Base-by-base conservation (phyloP, 2,113 vertebrate species). In the Tetraodon nigroviridis region DNA sequence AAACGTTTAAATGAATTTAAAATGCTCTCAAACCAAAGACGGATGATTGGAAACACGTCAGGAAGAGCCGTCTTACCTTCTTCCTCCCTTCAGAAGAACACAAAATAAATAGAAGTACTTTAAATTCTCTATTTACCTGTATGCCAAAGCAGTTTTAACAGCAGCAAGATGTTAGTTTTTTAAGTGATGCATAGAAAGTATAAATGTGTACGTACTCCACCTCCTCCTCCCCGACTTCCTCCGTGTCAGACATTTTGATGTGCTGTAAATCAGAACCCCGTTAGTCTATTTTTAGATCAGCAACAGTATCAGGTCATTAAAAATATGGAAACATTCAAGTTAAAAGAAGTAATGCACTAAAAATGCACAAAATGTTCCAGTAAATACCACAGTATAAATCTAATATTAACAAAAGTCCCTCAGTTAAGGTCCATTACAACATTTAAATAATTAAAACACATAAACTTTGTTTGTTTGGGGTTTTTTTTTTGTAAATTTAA, bases 191-290 rank as follows among this genome's bases (percentile, higher is more conserved):
- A 16, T 22, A 29, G 53, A 65, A 50, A 42, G 7, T 8, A 2
- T 29, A 55, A 69, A 14, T 50, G 41, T 56, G 24, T 37, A 90
- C 90, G 51, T 80, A 91, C 90, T 77, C 82, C 67, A 62, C 83
- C 55, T 86, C 51, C 22, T 51, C 89, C 16, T 76, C 78, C 46
- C 49, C 7, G 19, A 84, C 70, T 15, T 89, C 90, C 19, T 90
- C 88, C 51, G 81, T 71, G 76, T 91, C 89, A 51, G 87, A 87
- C 90, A 92, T 92, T 76, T 79, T 81, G 57, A 58, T 57, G 42
- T 60, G 11, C 79, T 82, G 67, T 54, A 73, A 86, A 72, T 80
- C 66, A 65, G 67, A 72, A 48, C 50, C 64, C 48, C 61, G 67
- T 79, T 68, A 79, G 66, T 3, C 64, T 83, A 84, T 80, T 77